Evolutionary conservation across 2,888 invertebrate genomes (phyloP), one percentile per base, ranked within the genome.

Genomic region (Oscheius sp.): DNA sequence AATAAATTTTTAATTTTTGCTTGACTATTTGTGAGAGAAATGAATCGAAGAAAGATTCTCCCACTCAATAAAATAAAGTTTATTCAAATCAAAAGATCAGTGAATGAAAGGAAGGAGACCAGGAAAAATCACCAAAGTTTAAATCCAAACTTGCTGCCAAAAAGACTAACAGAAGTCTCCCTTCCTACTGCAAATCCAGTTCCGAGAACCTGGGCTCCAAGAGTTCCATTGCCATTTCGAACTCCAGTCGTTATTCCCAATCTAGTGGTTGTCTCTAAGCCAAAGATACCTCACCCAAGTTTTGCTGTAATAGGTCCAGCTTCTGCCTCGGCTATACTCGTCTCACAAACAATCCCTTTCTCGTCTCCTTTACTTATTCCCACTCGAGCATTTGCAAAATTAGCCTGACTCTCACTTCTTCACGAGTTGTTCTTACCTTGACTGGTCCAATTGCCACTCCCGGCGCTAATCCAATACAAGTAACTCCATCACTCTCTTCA

Each of bases 201-300:
- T 52, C 52, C 52, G 52, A 52, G 52, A 3, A 52, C 25, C 29
- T 52, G 52, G n/a, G 52, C 52, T 25, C 52, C 52, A 3, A 52
- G n/a, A 29, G 50, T 52, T 1, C 27, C 25, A n/a, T 48, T 48
- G 17, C 48, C 48, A 17, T 15, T 20, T 12, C 48, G 48, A 12
- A 48, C 20, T 20, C 48, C 48, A 12, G 48, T 48, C 12, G 48
- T 48, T 25, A 48, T 48, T 48, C 25, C 48, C 5, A 48, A 25
- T 20, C 48, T 48, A 12, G 12, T 20, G 12, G 20, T 20, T 48
- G 15, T 20, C 23, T 48, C 12, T 42, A 42, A 42, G 17, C 17
- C n/a, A 12, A 42, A 3, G 17, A 12, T 4, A 12, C 25, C 48
- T 48, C 17, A 48, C 48, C 48, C 48, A 4, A 48, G 25, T 48